Conservation (phyloP, 2,113 vertebrate species). For the Psophia crepitans region DNA sequence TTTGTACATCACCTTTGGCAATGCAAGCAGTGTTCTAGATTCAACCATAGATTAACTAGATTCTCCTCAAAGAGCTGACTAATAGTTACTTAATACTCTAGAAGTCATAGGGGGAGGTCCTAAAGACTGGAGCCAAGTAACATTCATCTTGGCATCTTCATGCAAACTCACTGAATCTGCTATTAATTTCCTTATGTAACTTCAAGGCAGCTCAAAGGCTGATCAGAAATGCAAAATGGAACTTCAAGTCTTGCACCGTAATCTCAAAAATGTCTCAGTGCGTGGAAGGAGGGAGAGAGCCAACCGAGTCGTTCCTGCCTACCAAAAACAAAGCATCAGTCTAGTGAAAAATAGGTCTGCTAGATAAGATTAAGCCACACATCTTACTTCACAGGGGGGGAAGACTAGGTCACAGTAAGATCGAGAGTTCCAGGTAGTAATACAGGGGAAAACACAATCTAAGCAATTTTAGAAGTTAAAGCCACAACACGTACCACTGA, state of each 20-base stretch:
- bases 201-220: background rate
- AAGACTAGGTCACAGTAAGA: background rate
- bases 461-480: background rate
- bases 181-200: background rate
- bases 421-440: background rate
- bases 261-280: background rate
- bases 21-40: constrained; percentile 8
- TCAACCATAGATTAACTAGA: background rate
- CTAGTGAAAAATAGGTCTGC: background rate
- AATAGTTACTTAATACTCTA: background rate
- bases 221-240: background rate
- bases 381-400: background rate
- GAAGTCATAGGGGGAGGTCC: background rate
- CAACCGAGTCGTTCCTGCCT: background rate
- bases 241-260: background rate
- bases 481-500: background rate
- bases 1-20: background rate
- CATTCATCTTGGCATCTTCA: background rate
- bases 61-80: background rate
- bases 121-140: background rate
- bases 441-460: background rate
- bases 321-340: background rate
- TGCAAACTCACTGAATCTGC: background rate
- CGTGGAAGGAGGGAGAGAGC: background rate
- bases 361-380: background rate